These are phyloP conservation scores for Helogale parvula DNA, from an alignment of 2,113 vertebrate genomes.

Conservation along the genomic window DNA sequence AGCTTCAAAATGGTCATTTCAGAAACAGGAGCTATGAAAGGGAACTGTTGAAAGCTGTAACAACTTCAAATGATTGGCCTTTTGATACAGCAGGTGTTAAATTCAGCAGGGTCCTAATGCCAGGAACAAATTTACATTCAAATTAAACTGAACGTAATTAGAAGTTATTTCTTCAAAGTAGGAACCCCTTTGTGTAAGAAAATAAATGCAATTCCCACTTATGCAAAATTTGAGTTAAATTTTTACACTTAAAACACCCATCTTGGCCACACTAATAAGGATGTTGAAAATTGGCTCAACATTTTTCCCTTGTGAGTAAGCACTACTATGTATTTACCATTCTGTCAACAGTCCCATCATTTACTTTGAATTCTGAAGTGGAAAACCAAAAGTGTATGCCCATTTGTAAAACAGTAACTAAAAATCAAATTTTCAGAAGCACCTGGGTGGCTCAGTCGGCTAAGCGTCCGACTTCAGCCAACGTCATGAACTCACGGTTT, in stretches of 20 bases:
- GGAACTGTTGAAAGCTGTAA: neutral
- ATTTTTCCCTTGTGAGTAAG: neutral
- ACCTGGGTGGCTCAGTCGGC: no score
- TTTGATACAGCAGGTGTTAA: conserved; percentile 52
- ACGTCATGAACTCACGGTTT: no score
- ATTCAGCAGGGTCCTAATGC: conserved; percentile 64
- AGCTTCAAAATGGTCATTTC: conserved; percentile 20
- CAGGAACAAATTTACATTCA: conserved; percentile 68
- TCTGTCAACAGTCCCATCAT: neutral
- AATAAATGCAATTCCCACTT: conserved; percentile 60
- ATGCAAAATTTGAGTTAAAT: conserved; percentile 46
- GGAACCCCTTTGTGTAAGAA: conserved; percentile 55
- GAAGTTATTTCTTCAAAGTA: conserved; percentile 59
- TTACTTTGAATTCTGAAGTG: conserved; percentile 34
- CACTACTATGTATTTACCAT: neutral
- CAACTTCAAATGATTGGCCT: neutral
- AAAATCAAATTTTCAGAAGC: neutral
- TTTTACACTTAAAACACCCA: conserved; percentile 57
- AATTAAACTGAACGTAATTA: conserved; percentile 69
- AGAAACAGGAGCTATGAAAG: neutral
- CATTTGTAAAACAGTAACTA: neutral
- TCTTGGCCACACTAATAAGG: conserved; percentile 40
- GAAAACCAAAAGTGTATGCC: conserved; percentile 6
- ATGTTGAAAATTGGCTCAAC: neutral
- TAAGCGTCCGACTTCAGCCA: no score